Percentiles rank a stretch among this genome's conserved stretches.
Evolutionary conservation across 2,888 invertebrate genomes (phyloP).

Genomic region (Amblyteles armatorius): DNA sequence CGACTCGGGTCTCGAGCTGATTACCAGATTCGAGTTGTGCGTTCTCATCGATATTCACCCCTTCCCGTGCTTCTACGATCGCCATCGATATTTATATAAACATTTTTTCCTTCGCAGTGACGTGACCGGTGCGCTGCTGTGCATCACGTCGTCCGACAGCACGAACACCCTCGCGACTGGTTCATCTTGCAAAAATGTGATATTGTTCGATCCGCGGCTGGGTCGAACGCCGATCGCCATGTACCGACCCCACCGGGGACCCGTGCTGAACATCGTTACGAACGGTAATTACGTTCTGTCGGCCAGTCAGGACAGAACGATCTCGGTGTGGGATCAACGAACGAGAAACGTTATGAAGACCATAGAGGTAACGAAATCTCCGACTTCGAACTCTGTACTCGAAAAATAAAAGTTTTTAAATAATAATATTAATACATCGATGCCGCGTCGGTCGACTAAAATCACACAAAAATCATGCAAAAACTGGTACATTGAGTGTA

Average conservation of each 20-base stretch:
- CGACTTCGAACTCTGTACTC: no score
- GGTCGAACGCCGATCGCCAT: constrained; percentile 83
- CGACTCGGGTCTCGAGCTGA: constrained; percentile 84
- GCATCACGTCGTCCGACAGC: constrained; percentile 84
- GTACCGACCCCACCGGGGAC: constrained; percentile 86
- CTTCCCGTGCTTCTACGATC: constrained; percentile 29
- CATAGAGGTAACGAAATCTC: constrained; percentile 72
- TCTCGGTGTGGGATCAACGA: constrained; percentile 87
- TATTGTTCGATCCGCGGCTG: constrained; percentile 86
- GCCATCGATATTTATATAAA: background rate
- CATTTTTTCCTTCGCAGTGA: constrained; percentile 76
- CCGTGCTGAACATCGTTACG: constrained; percentile 85
- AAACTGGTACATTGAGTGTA: no score
- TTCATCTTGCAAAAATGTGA: constrained; percentile 86
- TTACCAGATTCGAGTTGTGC: constrained; percentile 85
- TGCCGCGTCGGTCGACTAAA: no score
- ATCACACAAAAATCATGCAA: no score
- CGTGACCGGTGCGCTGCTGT: constrained; percentile 86
- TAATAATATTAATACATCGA: no score
- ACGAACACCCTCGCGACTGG: constrained; percentile 86
- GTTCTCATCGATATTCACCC: constrained; percentile 64
- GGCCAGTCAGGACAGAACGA: constrained; percentile 87
- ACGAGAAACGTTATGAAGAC: constrained; percentile 84
- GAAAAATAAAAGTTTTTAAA: no score
- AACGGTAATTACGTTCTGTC: constrained; percentile 86